Conservation (phyloP, 2,888 invertebrate species). For the Phrixothrix hirtus region DNA sequence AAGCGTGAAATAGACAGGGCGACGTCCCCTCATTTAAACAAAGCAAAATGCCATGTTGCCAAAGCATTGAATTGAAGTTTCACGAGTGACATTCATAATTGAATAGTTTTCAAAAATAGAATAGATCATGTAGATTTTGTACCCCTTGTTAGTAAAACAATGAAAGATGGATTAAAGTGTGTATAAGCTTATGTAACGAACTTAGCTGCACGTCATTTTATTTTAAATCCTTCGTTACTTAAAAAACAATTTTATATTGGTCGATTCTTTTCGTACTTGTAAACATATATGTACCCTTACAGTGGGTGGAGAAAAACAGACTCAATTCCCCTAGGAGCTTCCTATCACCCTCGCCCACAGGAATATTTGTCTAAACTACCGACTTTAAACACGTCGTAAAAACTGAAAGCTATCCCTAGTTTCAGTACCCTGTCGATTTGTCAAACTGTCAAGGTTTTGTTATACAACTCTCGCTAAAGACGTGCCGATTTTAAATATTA, state of each 20-base stretch:
- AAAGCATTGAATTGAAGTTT: too few species aligned
- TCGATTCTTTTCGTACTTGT: too few species aligned
- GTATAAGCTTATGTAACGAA: too few species aligned
- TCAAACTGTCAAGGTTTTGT: conserved; percentile 35
- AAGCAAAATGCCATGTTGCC: conserved; percentile 10
- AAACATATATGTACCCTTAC: too few species aligned
- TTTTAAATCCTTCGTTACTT: too few species aligned
- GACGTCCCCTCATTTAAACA: conserved; percentile 23
- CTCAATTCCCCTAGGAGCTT: conserved; percentile 19
- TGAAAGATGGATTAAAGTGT: conserved; percentile 5
- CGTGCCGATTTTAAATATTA: too few species aligned
- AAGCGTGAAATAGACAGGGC: conserved; percentile 33
- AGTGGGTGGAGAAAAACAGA: conserved; percentile 14
- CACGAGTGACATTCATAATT: background rate
- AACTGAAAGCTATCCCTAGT: conserved; percentile 39
- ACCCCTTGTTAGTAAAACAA: background rate
- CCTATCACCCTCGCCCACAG: conserved; percentile 16
- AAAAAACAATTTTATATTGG: too few species aligned
- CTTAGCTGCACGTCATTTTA: too few species aligned
- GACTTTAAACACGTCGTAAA: conserved; percentile 39
- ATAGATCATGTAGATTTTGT: too few species aligned
- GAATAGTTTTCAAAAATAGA: too few species aligned
- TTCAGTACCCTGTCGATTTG: conserved; percentile 34
- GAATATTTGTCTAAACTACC: conserved; percentile 33
- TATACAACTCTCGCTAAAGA: too few species aligned